These are phyloP conservation scores for Lagopus muta DNA, from an alignment of 2,113 vertebrate genomes.

Conservation along the genomic window DNA sequence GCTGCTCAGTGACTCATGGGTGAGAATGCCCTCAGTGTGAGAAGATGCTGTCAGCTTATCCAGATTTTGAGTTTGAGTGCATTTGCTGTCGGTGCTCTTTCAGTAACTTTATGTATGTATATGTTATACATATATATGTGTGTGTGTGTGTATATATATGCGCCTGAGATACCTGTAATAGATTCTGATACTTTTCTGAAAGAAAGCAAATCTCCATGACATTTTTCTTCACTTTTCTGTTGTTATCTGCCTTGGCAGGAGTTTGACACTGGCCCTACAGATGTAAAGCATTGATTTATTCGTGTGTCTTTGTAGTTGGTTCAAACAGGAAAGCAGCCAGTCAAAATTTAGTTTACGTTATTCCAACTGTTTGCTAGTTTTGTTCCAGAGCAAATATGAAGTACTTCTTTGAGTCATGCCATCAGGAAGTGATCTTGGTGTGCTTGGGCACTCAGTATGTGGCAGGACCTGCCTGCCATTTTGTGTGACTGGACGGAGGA, in stretches of 20 bases:
- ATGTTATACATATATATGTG: too few species aligned
- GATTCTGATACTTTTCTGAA: background rate
- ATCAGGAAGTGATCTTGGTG: background rate
- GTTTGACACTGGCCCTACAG: background rate
- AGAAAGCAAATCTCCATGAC: background rate
- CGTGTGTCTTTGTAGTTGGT: background rate
- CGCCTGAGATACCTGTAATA: background rate
- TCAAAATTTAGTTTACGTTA: background rate
- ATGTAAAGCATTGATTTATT: background rate
- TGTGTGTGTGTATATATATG: too few species aligned
- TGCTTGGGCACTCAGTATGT: background rate
- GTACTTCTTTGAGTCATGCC: background rate
- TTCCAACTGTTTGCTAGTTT: background rate
- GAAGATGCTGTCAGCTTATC: background rate
- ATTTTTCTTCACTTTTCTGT: background rate
- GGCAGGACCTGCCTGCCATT: background rate
- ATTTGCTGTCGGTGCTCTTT: background rate
- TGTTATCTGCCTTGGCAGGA: background rate
- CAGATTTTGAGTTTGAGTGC: background rate
- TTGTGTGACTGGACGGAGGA: background rate
- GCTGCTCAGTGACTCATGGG: background rate
- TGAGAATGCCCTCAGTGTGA: background rate
- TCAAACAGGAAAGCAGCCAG: background rate
- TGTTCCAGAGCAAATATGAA: background rate
- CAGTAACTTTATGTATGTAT: too few species aligned